A percentile compares a stretch with the other conserved stretches of the same genome.
Evolutionary conservation across 2,113 vertebrate species (phyloP).

Genomic region (Notarius quadriscutis): DNA sequence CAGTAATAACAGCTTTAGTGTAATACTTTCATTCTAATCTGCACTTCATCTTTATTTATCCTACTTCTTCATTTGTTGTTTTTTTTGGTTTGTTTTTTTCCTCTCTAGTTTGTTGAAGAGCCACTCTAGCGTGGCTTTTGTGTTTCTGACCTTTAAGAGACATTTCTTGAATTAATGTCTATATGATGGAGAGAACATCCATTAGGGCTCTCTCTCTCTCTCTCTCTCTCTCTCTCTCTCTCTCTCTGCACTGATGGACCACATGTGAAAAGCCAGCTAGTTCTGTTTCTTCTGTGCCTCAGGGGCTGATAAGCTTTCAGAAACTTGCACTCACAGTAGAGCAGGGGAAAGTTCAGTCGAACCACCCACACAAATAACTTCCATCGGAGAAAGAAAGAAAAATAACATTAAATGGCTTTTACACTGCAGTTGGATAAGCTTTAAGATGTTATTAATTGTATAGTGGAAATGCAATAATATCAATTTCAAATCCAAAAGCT

Average conservation of each 20-base stretch:
- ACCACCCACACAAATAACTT: constrained; percentile 34
- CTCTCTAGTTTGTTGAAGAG: constrained; percentile 31
- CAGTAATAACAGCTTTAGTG: not conserved
- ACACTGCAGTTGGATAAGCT: not conserved
- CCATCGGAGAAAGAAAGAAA: constrained; percentile 14
- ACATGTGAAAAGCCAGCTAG: not conserved
- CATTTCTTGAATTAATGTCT: not conserved
- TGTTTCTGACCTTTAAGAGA: constrained; percentile 11
- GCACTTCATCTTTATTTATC: constrained; percentile 19
- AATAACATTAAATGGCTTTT: constrained; percentile 12
- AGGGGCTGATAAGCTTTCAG: constrained; percentile 32
- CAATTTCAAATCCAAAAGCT: not conserved
- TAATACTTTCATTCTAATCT: not conserved
- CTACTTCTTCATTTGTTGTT: not conserved
- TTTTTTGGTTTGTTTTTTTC: not conserved
- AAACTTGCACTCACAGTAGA: constrained; percentile 3
- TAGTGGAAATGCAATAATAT: not conserved
- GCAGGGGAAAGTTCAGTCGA: constrained; percentile 16
- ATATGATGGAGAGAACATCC: constrained; percentile 12
- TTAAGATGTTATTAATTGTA: not conserved
- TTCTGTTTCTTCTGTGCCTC: constrained; percentile 24
- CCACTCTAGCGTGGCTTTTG: not conserved
- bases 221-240: constrained; percentile 28
- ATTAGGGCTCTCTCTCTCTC: constrained; percentile 28
- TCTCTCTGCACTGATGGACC: not conserved